Percentiles rank a stretch among this genome's conserved stretches.
These are phyloP conservation scores for Cepaea nemoralis DNA, from an alignment of 1,140 invertebrate genomes.

Conservation along the genomic window DNA sequence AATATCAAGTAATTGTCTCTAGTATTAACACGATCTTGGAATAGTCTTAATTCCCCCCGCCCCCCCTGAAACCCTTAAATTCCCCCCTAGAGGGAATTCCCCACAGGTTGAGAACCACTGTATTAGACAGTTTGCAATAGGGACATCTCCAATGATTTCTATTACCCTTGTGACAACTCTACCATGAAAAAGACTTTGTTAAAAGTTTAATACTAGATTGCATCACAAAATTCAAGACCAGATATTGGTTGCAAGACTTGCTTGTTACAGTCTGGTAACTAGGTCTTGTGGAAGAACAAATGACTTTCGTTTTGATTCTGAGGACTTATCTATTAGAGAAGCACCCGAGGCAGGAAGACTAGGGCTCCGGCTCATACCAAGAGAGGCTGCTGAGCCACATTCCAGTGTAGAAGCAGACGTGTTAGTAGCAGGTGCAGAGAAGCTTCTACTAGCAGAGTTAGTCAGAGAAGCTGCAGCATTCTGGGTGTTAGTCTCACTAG, in stretches of 20 bases:
- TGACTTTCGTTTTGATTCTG: slow-evolving; percentile 8
- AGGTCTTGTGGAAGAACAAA: slow-evolving; percentile 20
- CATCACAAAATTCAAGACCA: not conserved
- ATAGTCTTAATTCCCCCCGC: no score
- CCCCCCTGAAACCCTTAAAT: no score
- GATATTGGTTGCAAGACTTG: not conserved
- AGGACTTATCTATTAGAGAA: not conserved
- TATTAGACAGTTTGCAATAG: no score
- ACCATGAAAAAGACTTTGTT: not conserved
- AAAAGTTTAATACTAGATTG: not conserved
- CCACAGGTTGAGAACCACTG: no score
- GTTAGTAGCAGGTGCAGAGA: not conserved
- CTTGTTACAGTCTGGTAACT: slow-evolving; percentile 20
- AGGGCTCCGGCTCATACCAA: not conserved
- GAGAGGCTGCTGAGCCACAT: not conserved
- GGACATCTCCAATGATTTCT: no score
- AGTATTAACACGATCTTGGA: no score
- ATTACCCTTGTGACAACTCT: not conserved
- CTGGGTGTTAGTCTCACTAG: not conserved
- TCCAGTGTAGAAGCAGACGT: not conserved
- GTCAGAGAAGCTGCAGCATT: not conserved
- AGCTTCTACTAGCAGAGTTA: not conserved
- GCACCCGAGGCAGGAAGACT: slow-evolving; percentile 16
- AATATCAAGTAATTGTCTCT: no score
- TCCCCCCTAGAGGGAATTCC: no score